These are phyloP conservation scores for Encarsia formosa DNA, from an alignment of 2,888 invertebrate species.

Conservation along the genomic window DNA sequence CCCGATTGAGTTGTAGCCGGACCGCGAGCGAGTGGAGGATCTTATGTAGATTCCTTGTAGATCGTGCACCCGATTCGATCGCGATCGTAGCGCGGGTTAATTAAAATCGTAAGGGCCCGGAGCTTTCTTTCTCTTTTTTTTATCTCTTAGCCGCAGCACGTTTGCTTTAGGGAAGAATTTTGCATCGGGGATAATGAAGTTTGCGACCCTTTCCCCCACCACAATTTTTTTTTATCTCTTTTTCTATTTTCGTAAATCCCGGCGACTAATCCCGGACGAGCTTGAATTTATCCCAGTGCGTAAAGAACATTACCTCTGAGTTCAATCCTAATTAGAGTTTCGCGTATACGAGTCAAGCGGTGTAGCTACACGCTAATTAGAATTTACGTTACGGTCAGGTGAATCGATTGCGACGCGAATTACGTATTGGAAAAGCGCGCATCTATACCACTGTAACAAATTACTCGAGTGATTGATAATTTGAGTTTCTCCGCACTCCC, in stretches of 20 bases:
- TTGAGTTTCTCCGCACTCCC: too few species aligned
- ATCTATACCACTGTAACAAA: too few species aligned
- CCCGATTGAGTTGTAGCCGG: slow-evolving; percentile 42
- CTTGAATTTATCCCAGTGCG: neutral
- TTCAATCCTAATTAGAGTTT: slow-evolving; percentile 27
- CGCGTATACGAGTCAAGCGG: slow-evolving; percentile 14
- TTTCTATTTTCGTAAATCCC: too few species aligned
- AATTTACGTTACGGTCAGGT: slow-evolving; percentile 25
- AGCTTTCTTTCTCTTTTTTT: neutral
- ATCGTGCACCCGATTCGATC: slow-evolving; percentile 54
- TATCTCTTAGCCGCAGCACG: slow-evolving; percentile 8
- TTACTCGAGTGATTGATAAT: too few species aligned
- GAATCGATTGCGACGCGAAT: slow-evolving; percentile 24
- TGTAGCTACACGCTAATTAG: slow-evolving; percentile 27
- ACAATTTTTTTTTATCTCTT: too few species aligned
- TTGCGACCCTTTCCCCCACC: too few species aligned
- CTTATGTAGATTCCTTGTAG: slow-evolving; percentile 54
- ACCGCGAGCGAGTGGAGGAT: slow-evolving; percentile 52
- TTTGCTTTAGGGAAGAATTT: neutral
- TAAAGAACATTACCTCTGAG: slow-evolving; percentile 21
- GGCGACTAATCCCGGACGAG: slow-evolving; percentile 1
- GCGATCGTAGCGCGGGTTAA: slow-evolving; percentile 53
- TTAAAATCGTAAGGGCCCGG: slow-evolving; percentile 49
- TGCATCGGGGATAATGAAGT: neutral
- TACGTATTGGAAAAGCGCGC: too few species aligned